These are phyloP conservation scores for Petrocephalus sullivani DNA, from an alignment of 2,797 vertebrate genomes.

Conservation along the genomic window DNA sequence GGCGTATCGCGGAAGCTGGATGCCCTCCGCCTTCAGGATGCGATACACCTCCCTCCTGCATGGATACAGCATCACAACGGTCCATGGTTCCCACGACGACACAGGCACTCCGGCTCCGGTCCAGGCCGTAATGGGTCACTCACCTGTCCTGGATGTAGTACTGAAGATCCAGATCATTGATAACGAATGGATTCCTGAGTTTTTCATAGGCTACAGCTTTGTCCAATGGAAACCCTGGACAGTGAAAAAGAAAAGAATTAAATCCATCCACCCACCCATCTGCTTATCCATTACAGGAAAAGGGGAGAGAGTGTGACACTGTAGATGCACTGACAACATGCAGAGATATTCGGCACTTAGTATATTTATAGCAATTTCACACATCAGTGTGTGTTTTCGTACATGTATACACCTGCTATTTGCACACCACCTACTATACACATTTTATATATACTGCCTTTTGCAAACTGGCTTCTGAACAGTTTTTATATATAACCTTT, in stretches of 20 bases:
- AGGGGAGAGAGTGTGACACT: not conserved
- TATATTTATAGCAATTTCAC: not conserved
- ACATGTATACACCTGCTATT: not conserved
- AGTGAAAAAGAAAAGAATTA: not conserved
- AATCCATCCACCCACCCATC: not conserved
- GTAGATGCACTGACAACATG: not conserved
- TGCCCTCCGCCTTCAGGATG: constrained; percentile 79
- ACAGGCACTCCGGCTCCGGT: not conserved
- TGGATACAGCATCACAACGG: not conserved
- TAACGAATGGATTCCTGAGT: constrained; percentile 82
- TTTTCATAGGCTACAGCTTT: constrained; percentile 84
- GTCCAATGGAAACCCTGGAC: constrained; percentile 80
- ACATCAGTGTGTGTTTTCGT: not conserved
- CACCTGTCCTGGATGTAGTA: constrained; percentile 86
- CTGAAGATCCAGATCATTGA: constrained; percentile 84
- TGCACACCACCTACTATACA: not conserved
- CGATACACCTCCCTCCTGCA: constrained; percentile 78
- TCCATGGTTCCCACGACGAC: not conserved
- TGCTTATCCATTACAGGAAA: not conserved
- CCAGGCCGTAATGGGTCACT: constrained; percentile 29
- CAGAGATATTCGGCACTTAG: not conserved
- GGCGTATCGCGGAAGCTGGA: constrained; percentile 80
- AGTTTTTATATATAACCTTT: not conserved
- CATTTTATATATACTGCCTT: not conserved
- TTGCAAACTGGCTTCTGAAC: not conserved